Conservation (phyloP, 2,888 invertebrate species). For the Plebejus argus region DNA sequence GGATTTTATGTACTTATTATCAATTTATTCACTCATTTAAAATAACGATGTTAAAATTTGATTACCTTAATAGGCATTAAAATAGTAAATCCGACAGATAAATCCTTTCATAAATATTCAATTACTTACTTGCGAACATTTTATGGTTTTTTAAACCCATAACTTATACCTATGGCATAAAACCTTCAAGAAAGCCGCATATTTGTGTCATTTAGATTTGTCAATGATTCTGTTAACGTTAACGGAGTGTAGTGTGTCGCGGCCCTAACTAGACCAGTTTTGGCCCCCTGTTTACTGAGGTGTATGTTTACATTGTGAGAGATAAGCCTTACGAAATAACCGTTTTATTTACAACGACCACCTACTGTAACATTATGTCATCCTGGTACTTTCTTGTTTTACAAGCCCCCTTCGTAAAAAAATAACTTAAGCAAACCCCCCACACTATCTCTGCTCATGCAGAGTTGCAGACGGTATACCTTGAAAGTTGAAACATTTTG, state of each 20-base stretch:
- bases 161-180: not conserved
- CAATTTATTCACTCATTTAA: conserved; percentile 12
- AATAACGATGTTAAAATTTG: conserved; percentile 21
- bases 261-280: conserved; percentile 24
- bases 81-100: conserved; percentile 14
- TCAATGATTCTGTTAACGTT: not conserved
- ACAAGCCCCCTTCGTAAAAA: not conserved
- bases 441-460: no score
- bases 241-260: conserved; percentile 2
- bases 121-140: not conserved
- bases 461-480: not conserved
- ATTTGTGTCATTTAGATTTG: not conserved
- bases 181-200: not conserved
- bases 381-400: conserved; percentile 21
- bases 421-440: no score
- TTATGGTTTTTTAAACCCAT: conserved; percentile 8
- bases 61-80: conserved; percentile 13
- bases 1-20: conserved; percentile 19
- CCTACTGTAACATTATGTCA: conserved; percentile 21
- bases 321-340: conserved; percentile 32
- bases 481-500: not conserved
- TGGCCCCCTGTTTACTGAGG: conserved; percentile 28
- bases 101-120: conserved; percentile 20
- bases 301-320: conserved; percentile 30
- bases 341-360: conserved; percentile 30